A percentile compares a stretch with the other conserved stretches of the same genome.
Evolutionary conservation across 2,797 vertebrate species (phyloP).

Genomic region (Crocidura indochinensis): DNA sequence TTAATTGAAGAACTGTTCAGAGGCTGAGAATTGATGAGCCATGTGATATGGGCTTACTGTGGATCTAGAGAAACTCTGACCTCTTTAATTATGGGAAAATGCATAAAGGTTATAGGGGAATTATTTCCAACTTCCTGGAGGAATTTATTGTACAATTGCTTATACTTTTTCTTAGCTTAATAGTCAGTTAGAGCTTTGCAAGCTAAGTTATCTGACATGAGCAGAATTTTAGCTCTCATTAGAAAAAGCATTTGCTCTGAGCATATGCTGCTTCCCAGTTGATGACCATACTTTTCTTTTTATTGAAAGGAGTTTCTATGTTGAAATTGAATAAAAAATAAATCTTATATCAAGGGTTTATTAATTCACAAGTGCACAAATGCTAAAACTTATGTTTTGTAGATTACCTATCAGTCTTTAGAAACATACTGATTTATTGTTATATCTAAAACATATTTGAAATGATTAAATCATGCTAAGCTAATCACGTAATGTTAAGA

Average conservation of each 20-base stretch:
- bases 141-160: slow-evolving; percentile 69
- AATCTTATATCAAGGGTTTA: slow-evolving; percentile 48
- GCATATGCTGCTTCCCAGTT: slow-evolving; percentile 67
- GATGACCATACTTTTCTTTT: slow-evolving; percentile 79
- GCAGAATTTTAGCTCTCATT: slow-evolving; percentile 81
- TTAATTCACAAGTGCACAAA: slow-evolving; percentile 28
- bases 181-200: slow-evolving; percentile 73
- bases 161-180: slow-evolving; percentile 67
- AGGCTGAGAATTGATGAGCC: slow-evolving; percentile 61
- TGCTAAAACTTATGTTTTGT: slow-evolving; percentile 68
- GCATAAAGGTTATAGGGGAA: slow-evolving; percentile 2
- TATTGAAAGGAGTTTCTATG: slow-evolving; percentile 75
- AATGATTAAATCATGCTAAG: slow-evolving; percentile 79
- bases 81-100: slow-evolving; percentile 61
- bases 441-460: slow-evolving; percentile 58
- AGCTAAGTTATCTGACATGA: slow-evolving; percentile 79
- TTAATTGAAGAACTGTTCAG: slow-evolving; percentile 60
- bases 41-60: slow-evolving; percentile 7
- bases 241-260: slow-evolving; percentile 69
- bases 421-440: slow-evolving; percentile 71
- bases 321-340: slow-evolving; percentile 56
- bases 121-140: slow-evolving; percentile 49
- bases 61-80: slow-evolving; percentile 37
- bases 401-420: slow-evolving; percentile 42
- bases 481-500: slow-evolving; percentile 79